A percentile compares a stretch with the other conserved stretches of the same genome.
Conservation (phyloP, 2,113 vertebrate genomes). For the Phasianus colchicus region DNA sequence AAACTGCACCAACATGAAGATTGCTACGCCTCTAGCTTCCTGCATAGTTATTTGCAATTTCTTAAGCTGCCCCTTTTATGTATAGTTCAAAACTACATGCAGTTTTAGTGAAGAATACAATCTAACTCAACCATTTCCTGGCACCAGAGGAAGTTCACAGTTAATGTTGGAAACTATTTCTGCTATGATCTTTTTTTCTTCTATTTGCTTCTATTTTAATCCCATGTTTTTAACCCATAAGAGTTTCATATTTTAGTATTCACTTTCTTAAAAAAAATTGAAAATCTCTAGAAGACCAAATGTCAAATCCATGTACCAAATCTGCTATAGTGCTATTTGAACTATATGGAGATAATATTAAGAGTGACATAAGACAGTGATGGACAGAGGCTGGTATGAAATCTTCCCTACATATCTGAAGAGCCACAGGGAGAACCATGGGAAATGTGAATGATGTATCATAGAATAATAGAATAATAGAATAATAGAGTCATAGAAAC, state of each 20-base stretch:
- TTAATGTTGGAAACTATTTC: neutral
- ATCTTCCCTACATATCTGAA: accelerated
- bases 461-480: neutral
- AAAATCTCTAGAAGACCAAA: neutral
- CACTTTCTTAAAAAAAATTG: neutral
- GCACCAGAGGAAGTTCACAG: neutral
- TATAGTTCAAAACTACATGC: neutral
- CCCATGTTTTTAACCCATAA: neutral
- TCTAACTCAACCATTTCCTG: neutral
- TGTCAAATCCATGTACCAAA: neutral
- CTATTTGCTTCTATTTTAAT: neutral
- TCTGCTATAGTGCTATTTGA: neutral
- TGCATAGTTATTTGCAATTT: neutral
- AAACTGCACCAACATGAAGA: neutral
- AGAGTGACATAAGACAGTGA: neutral
- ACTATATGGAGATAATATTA: neutral
- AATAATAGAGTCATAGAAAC: neutral
- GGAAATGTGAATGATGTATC: neutral
- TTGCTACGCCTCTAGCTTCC: neutral
- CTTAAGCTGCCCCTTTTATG: neutral
- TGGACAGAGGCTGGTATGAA: neutral
- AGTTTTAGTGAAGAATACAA: neutral
- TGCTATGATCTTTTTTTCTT: neutral
- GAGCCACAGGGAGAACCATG: accelerated
- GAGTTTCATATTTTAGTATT: slow-evolving; percentile 1